phyloP scores from a whole-genome alignment of 2,113 vertebrate genomes.

The Connochaetes taurinus region DNA sequence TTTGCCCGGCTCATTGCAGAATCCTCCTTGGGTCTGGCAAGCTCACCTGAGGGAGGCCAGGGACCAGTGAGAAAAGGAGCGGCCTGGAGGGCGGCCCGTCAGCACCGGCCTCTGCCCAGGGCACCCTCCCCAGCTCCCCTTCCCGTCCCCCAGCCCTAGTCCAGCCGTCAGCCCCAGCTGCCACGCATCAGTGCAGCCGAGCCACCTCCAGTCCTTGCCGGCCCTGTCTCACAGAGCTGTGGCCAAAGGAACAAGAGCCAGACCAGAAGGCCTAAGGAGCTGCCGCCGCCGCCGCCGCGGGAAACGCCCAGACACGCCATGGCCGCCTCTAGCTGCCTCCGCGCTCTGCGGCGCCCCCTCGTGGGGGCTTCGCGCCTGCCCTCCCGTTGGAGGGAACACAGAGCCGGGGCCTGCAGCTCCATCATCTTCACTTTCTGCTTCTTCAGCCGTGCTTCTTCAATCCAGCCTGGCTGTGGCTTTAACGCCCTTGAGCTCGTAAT shows the following conservation, averaged over 20 bases:
- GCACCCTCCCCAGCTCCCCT: background rate
- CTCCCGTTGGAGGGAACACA: background rate
- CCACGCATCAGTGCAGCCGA: background rate
- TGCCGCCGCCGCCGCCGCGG: background rate
- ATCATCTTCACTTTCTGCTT: too few species aligned
- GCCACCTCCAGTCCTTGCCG: background rate
- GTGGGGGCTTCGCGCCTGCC: background rate
- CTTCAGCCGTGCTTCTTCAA: background rate
- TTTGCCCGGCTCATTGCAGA: background rate
- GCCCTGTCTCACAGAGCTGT: background rate
- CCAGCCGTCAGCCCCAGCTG: background rate
- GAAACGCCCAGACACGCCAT: background rate
- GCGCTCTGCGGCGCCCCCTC: background rate
- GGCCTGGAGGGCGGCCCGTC: fast-evolving
- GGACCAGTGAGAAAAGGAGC: background rate
- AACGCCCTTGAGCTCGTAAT: background rate
- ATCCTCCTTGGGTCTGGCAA: background rate
- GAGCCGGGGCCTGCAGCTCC: background rate
- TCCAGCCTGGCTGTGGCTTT: background rate
- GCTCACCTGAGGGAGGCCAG: background rate
- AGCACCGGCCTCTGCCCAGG: background rate
- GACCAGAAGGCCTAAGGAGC: background rate
- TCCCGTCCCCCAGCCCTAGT: background rate
- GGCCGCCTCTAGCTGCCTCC: background rate
- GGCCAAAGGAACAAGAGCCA: background rate